A percentile compares a stretch with the other conserved stretches of the same genome.
These are phyloP conservation scores for Urocyon cinereoargenteus DNA, from an alignment of 2,797 vertebrate genomes.

Conservation along the genomic window DNA sequence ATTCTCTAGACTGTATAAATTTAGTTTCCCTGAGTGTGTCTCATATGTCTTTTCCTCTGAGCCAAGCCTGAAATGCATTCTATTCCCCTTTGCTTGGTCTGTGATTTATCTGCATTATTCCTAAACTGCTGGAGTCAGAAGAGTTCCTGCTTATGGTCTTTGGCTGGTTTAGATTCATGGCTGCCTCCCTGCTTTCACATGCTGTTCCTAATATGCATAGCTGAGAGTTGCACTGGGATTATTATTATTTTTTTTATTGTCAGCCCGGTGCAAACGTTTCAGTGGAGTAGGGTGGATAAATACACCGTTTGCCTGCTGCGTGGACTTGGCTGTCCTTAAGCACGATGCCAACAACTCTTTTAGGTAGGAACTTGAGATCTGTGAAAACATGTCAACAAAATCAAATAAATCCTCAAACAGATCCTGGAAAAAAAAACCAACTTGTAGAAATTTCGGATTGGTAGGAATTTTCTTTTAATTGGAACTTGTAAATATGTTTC, in stretches of 20 bases:
- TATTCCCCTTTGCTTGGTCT: slow-evolving; percentile 61
- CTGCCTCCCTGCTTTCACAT: slow-evolving; percentile 15
- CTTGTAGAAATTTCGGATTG: slow-evolving; percentile 24
- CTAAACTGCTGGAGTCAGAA: slow-evolving; percentile 58
- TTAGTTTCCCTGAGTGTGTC: slow-evolving; percentile 69
- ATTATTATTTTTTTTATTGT: slow-evolving; percentile 46
- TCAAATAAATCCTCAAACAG: background rate
- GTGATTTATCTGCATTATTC: slow-evolving; percentile 77
- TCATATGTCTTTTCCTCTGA: slow-evolving; percentile 71
- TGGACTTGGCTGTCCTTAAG: background rate
- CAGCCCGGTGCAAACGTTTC: slow-evolving; percentile 16
- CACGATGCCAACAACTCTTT: background rate
- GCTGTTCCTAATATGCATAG: slow-evolving; percentile 37
- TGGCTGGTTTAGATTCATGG: slow-evolving; percentile 62
- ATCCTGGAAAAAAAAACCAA: background rate
- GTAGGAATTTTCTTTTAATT: slow-evolving; percentile 67
- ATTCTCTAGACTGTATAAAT: slow-evolving; percentile 77
- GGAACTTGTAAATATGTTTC: slow-evolving; percentile 75
- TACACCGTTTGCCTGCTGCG: background rate
- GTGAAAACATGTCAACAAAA: slow-evolving; percentile 43
- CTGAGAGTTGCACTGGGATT: slow-evolving; percentile 52
- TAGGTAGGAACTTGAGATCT: slow-evolving; percentile 20
- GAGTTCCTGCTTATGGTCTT: slow-evolving; percentile 54
- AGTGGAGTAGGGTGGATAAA: slow-evolving; percentile 12
- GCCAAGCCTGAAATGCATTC: slow-evolving; percentile 66